Evolutionary conservation across 1,140 invertebrate genomes (phyloP).

Genomic region (Drosophila navojoa): DNA sequence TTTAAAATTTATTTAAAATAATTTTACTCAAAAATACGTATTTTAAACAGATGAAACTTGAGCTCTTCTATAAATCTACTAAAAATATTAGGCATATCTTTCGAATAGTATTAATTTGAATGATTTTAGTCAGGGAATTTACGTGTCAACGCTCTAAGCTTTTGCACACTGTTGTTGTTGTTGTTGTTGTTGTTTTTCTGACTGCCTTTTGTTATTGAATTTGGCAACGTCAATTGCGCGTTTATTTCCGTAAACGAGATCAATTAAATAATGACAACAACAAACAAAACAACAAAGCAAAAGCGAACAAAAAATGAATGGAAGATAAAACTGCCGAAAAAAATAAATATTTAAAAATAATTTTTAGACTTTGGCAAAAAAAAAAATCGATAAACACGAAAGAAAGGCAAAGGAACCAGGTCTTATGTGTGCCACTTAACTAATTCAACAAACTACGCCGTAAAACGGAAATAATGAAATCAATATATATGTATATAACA

Average conservation of each 20-base stretch:
- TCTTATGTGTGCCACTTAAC: slow-evolving; percentile 71
- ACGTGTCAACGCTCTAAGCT: not conserved
- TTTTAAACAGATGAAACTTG: too few species aligned
- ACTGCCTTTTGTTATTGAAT: slow-evolving; percentile 39
- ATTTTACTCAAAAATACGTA: too few species aligned
- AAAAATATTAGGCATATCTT: not conserved
- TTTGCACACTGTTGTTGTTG: not conserved
- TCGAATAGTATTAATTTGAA: not conserved
- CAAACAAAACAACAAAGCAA: slow-evolving; percentile 24
- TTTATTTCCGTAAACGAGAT: slow-evolving; percentile 74
- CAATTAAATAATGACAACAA: slow-evolving; percentile 68
- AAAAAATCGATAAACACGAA: slow-evolving; percentile 11
- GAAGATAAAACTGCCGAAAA: slow-evolving; percentile 27
- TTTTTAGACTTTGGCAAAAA: slow-evolving; percentile 20
- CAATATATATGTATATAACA: slow-evolving; percentile 46
- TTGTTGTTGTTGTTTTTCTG: slow-evolving; percentile 1
- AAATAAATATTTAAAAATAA: slow-evolving; percentile 69
- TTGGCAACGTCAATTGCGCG: slow-evolving; percentile 55
- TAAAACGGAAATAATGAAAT: slow-evolving; percentile 57
- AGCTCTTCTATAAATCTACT: too few species aligned
- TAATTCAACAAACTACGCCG: slow-evolving; percentile 79
- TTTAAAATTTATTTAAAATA: too few species aligned
- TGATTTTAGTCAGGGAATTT: slow-evolving; percentile 15
- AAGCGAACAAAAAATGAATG: slow-evolving; percentile 16
- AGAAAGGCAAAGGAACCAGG: slow-evolving; percentile 29